phyloP scores from a whole-genome alignment of 2,888 invertebrate genomes.

The Leptinotarsa tumamoca region DNA sequence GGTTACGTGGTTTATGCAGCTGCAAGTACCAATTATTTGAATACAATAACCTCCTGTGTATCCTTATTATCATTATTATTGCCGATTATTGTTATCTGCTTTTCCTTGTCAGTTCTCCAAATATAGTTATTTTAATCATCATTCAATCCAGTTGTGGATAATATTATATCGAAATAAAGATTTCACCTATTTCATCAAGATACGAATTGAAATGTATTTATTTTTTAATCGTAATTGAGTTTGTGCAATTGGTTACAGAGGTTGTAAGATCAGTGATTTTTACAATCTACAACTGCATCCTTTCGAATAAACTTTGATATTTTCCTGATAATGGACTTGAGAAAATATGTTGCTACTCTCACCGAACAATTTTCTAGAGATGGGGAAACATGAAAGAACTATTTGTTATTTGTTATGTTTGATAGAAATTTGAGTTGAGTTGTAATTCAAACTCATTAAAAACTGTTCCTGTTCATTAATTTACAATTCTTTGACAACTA shows the following conservation, averaged over 20 bases:
- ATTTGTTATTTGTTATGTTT: neutral
- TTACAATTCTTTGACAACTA: too few relatives aligned
- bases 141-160: neutral
- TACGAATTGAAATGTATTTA: neutral
- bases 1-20: slow-evolving; percentile 4
- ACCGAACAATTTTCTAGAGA: neutral
- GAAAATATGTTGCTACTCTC: neutral
- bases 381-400: neutral
- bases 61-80: slow-evolving; percentile 10
- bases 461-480: too few relatives aligned
- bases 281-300: too few relatives aligned
- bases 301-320: too few relatives aligned
- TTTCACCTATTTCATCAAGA: slow-evolving; percentile 1
- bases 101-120: neutral
- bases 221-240: neutral
- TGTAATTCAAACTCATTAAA: too few relatives aligned
- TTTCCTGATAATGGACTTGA: neutral
- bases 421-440: too few relatives aligned
- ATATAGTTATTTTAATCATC: neutral
- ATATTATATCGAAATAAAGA: neutral
- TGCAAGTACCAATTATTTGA: slow-evolving; percentile 2
- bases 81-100: slow-evolving; percentile 1
- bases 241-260: too few relatives aligned
- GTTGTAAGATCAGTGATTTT: too few relatives aligned
- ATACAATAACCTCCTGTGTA: neutral